Evolutionary conservation across 2,797 vertebrate genomes (phyloP), one percentile per base, ranked within the genome.

Genomic region (Martes flavigula): DNA sequence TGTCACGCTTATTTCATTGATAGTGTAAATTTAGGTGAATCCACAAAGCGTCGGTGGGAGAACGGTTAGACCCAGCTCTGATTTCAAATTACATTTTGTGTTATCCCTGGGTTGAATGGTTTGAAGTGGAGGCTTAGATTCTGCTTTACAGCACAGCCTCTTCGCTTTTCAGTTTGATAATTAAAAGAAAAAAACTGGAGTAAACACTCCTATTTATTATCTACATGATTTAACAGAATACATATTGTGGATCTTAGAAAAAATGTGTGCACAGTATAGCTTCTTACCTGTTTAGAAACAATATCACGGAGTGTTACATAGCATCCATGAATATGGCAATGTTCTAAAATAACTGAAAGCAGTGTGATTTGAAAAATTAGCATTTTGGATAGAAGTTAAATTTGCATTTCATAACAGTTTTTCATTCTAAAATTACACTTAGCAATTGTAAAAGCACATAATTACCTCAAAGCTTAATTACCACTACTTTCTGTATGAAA

Each of bases 351-450:
- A 96, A 92, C 72, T 75, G 84, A 87, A 83, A 70, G 12, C 70
- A 87, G 27, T 87, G 51, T 91, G 46, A 43, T 94, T 77, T 94
- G 20, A 94, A 96, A 97, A 94, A 90, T 62, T 91, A 90, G 46
- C 81, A 94, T 94, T 97, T 97, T 78, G 48, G 91, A 93, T 94
- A 51, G 79, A 87, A 93, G 92, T 87, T 95, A 82, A 97, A 97
- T 97, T 98, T 98, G 90, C 75, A 83, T 98, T 97, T 97, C 66
- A 87, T 68, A 97, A 92, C 84, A 92, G 85, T 97, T 97, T 96
- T 97, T 96, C 78, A 93, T 96, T 96, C 96, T 97, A 96, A 97
- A 98, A 95, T 97, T 96, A 91, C 38, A 70, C 54, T 86, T 93
- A 92, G 88, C 90, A 78, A 94, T 97, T 97, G 75, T 97, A 95